Base-by-base conservation (phyloP, 2,888 invertebrate species). In the Agrypnus murinus region DNA sequence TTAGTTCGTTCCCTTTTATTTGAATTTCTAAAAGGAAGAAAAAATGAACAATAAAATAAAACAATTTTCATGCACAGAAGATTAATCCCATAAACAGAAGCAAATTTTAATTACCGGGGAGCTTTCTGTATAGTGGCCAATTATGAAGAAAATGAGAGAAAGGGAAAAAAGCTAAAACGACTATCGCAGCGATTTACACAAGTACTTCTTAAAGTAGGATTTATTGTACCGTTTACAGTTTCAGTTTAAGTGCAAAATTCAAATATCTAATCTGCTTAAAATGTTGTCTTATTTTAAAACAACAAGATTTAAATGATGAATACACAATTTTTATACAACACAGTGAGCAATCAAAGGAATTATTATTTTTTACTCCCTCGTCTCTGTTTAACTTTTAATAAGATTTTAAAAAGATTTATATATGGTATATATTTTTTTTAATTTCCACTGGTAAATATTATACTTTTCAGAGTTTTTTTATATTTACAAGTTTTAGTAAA, bases 11-110 rank as follows among this genome's bases (percentile, higher is more conserved):
- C 55, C 55, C 34, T 34, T 55, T 55, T 36, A 55, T 17, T 36
- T 36, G 10, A 10, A 34, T 15, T 17, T 17, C 36, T 15, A 15
- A 36, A 55, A 25, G 25, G 25, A 43, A n/a, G n/a, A n/a, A 43
- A 43, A 45, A 60, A 32, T 32, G 43, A 45, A 45, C 59, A 60
- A 60, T 60, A 45, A 45, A 60, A 60, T 60, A 45, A 60, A 60
- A 60, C 43, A 60, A 45, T 60, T n/a, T 45, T 32, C 19, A 57
- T 40, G 38, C 57, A 38, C 19, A 57, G 40, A 57, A 57, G 36
- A 38, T 57, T 38, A 25, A 57, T 57, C 19, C 40, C 32, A 45
- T 60, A 60, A 45, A 34, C 59, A 60, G 45, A 45, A 60, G 34
- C 59, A 60, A 60, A 60, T 31, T 60, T 60, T 60, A 60, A 60